Percentiles rank a stretch among this genome's conserved stretches.
Evolutionary conservation across 1,140 invertebrate species (phyloP).

Genomic region (Amphibalanus amphitrite): DNA sequence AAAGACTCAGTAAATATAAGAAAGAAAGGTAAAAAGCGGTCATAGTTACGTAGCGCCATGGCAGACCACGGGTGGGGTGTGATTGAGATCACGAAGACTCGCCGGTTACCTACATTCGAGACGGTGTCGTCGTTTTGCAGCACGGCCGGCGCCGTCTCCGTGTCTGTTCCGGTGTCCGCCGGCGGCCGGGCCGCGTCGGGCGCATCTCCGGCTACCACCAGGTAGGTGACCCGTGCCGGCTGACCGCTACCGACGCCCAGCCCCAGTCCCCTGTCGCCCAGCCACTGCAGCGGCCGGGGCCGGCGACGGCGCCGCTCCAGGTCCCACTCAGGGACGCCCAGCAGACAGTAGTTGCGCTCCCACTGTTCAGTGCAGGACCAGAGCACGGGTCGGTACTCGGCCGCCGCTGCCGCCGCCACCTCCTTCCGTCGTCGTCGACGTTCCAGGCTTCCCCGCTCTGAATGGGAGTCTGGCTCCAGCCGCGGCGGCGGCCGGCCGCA

Average conservation of each 20-base stretch:
- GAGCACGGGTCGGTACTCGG: neutral
- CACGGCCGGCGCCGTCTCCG: neutral
- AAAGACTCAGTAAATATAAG: too few relatives aligned
- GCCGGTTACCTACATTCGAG: too few relatives aligned
- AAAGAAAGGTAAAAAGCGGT: too few relatives aligned
- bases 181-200: too few relatives aligned
- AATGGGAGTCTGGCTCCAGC: neutral
- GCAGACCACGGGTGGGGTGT: too few relatives aligned
- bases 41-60: too few relatives aligned
- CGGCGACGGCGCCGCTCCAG: neutral
- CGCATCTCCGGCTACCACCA: neutral
- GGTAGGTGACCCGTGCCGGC: neutral
- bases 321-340: neutral
- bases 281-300: neutral
- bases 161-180: too few relatives aligned
- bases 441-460: neutral
- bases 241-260: neutral
- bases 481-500: neutral
- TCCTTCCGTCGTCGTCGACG: neutral
- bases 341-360: neutral
- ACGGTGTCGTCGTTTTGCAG: too few relatives aligned
- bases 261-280: neutral
- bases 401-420: too few relatives aligned
- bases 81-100: too few relatives aligned
- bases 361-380: neutral